Evolutionary conservation across 2,888 invertebrate genomes (phyloP), one percentile per base, ranked within the genome.

Genomic region (Drosophila colorata): DNA sequence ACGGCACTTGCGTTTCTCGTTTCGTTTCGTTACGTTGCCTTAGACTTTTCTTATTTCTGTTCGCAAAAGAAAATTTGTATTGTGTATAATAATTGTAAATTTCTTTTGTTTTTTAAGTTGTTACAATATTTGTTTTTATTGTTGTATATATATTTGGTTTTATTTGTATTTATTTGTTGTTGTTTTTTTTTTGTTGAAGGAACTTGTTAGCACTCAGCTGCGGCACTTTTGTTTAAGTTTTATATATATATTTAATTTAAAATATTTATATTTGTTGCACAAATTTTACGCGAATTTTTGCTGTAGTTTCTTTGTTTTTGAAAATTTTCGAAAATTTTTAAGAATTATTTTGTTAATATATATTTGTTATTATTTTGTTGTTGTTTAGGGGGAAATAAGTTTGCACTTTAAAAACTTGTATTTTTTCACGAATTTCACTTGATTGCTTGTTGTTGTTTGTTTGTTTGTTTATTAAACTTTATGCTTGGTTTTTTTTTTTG

Each of bases 161-260:
- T 48, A 33, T 66, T 49, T 13, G 33, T 13, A 33, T 13, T 55
- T 55, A 38, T 58, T 48, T 52, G 40, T 61, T 63, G 47, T 14
- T 40, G 51, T 47, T 61, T 40, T 47, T 59, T 60, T 68, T 73
- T 77, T 69, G 47, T 87, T 83, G 64, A 81, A 83, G 82, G 82
- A 87, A 83, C 82, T 83, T 87, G 52, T 69, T 87, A 85, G 87
- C 81, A 81, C 87, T 71, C 71, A 71, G 78, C 79, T 69, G 81
- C 82, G 87, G 85, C 87, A 84, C 87, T 83, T 82, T 66, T 69
- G 59, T 75, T 64, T 69, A 73, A 68, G 64, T 74, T 80, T 70
- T 43, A 60, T 60, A 47, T 49, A 31, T 55, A 44, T 66, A 20
- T 47, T 48, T 64, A 20, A 13, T 20, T 14, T 38, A 33, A 33